These are phyloP conservation scores for Morone saxatilis DNA, from an alignment of 2,113 vertebrate species.

Conservation along the genomic window DNA sequence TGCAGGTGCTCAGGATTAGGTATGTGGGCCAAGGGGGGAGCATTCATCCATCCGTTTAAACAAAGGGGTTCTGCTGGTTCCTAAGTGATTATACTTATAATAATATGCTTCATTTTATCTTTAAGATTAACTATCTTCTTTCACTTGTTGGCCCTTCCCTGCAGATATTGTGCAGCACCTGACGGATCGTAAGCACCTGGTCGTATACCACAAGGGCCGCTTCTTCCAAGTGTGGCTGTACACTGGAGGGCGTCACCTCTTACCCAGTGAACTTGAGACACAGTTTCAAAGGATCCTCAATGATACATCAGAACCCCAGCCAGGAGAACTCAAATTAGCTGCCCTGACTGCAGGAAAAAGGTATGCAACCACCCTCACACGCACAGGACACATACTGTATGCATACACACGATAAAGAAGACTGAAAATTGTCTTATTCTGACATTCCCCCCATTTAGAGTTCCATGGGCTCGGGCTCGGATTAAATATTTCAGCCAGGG, in stretches of 20 bases:
- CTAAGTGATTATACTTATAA: background rate
- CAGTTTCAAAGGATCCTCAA: slow-evolving; percentile 94
- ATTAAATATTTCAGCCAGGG: slow-evolving; percentile 87
- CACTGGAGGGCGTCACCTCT: slow-evolving; percentile 87
- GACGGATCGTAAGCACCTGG: slow-evolving; percentile 89
- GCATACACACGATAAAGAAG: background rate
- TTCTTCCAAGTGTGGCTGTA: slow-evolving; percentile 93
- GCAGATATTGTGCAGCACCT: slow-evolving; percentile 91
- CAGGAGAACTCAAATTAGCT: slow-evolving; percentile 89
- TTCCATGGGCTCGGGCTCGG: slow-evolving; percentile 91
- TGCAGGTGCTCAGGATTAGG: background rate
- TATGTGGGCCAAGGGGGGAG: slow-evolving; percentile 3
- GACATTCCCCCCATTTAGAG: slow-evolving; percentile 73
- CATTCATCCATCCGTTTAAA: background rate
- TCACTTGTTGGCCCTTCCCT: background rate
- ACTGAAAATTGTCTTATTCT: background rate
- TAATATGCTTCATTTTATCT: background rate
- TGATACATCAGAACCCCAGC: slow-evolving; percentile 87
- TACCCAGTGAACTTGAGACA: slow-evolving; percentile 89
- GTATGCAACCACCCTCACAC: slow-evolving; percentile 63
- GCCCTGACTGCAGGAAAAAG: slow-evolving; percentile 91
- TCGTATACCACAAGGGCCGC: slow-evolving; percentile 92
- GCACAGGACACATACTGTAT: background rate
- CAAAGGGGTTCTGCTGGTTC: background rate
- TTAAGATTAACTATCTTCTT: background rate